Evolutionary conservation across 2,888 invertebrate genomes (phyloP), one percentile per base, ranked within the genome.

Genomic region (Phyllotreta striolata): DNA sequence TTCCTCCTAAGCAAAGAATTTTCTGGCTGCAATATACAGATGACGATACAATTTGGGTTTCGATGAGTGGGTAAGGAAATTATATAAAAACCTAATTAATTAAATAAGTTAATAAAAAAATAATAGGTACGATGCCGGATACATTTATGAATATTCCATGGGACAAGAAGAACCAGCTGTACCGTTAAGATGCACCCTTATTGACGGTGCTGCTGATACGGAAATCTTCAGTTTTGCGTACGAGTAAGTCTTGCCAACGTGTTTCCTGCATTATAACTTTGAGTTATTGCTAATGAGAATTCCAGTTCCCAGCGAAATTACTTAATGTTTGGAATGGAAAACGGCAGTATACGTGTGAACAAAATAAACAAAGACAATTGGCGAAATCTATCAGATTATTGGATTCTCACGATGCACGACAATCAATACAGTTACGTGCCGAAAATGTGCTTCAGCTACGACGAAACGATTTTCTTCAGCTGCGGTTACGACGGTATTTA

Each of bases 351-450:
- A 34, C 83, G 88, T 8, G 79, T 90, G 0, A 85, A 86, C 69
- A 82, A 78, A 55, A 71, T 83, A 0, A 84, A 86, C 65, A 70
- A 75, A 0, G 71, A 82, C 0, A 80, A 87, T 72, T 83, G 83
- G 63, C 78, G 83, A 4, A 85, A 89, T 77, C 78, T 88, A 1
- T 80, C 84, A 0, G 89, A 93, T 74, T 89, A 87, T 73, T 90
- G 89, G 82, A 83, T 84, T 41, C 80, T 91, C 39, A 84, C 89
- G 1, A 91, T 92, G 89, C 93, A 94, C 76, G 91, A 93, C 76
- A 85, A 85, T 47, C 85, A 85, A 62, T 88, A 89, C 35, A 93
- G 93, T 6, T 83, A 82, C 9, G 85, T 93, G 37, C 85, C 88
- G 0, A 83, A 84, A 62, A 82, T 93, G 59, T 84, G 86, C 62